Evolutionary conservation across 2,888 invertebrate species (phyloP).

Genomic region (Ochropleura leucogaster): DNA sequence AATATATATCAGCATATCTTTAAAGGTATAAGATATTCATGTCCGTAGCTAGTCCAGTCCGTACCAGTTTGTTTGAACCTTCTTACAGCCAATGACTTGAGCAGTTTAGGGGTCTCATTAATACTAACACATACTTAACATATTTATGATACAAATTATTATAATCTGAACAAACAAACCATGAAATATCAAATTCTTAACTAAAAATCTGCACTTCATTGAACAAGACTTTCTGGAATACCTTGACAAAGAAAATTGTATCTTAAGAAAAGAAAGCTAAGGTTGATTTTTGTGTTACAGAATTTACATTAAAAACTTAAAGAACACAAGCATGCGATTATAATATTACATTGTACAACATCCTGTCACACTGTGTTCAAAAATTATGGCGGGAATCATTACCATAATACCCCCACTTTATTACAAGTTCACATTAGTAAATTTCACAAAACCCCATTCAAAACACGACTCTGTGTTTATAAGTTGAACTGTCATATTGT

Average conservation of each 20-base stretch:
- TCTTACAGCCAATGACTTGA: not conserved
- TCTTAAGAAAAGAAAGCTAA: not conserved
- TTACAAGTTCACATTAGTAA: slow-evolving; percentile 56
- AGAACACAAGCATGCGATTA: slow-evolving; percentile 36
- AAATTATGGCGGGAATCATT: slow-evolving; percentile 50
- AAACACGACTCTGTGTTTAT: slow-evolving; percentile 56
- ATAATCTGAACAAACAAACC: not conserved
- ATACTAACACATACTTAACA: not conserved
- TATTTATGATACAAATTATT: not conserved
- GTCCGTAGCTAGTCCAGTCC: not conserved
- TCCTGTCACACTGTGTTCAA: slow-evolving; percentile 43
- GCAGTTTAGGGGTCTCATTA: not conserved
- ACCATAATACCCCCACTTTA: slow-evolving; percentile 59
- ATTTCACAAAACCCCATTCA: slow-evolving; percentile 57
- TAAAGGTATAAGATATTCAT: not conserved
- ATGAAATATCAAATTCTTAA: not conserved
- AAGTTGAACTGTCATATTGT: slow-evolving; percentile 62
- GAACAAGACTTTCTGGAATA: not conserved
- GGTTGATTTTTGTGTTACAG: not conserved
- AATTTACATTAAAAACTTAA: slow-evolving; percentile 17
- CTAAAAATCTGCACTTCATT: not conserved
- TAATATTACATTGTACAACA: slow-evolving; percentile 34
- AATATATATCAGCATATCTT: not conserved
- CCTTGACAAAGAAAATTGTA: not conserved
- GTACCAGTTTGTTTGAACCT: not conserved